Percentiles rank a stretch among this genome's conserved stretches.
phyloP scores from a whole-genome alignment of 2,113 vertebrate species.

The Gorsachius goisagi region DNA sequence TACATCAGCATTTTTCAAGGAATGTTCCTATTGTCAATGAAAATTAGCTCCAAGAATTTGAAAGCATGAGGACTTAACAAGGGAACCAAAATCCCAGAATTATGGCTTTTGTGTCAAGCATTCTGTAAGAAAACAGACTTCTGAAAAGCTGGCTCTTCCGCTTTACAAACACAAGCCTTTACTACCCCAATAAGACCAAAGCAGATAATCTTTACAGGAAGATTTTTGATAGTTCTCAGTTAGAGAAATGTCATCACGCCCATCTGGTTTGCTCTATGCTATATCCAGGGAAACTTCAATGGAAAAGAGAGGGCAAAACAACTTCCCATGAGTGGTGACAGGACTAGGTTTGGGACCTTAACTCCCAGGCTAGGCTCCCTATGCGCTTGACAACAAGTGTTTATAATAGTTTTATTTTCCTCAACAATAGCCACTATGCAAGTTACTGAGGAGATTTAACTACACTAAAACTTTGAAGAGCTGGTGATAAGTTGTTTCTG shows the following conservation, averaged over 20 bases:
- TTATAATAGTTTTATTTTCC: not conserved
- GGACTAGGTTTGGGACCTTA: not conserved
- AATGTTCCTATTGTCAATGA: slow-evolving; percentile 65
- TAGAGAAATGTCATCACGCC: slow-evolving; percentile 12
- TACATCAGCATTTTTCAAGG: slow-evolving; percentile 69
- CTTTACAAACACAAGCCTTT: not conserved
- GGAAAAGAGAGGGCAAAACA: not conserved
- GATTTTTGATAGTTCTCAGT: not conserved
- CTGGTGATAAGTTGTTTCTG: not conserved
- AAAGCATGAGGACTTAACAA: slow-evolving; percentile 40
- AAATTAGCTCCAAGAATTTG: slow-evolving; percentile 58
- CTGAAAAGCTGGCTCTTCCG: slow-evolving; percentile 1
- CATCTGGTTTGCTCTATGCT: not conserved
- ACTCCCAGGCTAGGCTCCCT: not conserved
- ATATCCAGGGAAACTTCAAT: not conserved
- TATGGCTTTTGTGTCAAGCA: slow-evolving; percentile 3
- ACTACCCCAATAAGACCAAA: not conserved
- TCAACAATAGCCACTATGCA: not conserved
- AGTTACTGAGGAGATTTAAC: not conserved
- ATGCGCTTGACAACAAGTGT: not conserved
- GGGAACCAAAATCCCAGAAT: slow-evolving; percentile 24
- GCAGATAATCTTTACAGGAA: slow-evolving; percentile 10
- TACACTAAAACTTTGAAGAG: not conserved
- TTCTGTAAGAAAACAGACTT: slow-evolving; percentile 12
- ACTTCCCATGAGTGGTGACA: not conserved